phyloP scores from a whole-genome alignment of 2,113 vertebrate species.

The Glaucidium brasilianum region DNA sequence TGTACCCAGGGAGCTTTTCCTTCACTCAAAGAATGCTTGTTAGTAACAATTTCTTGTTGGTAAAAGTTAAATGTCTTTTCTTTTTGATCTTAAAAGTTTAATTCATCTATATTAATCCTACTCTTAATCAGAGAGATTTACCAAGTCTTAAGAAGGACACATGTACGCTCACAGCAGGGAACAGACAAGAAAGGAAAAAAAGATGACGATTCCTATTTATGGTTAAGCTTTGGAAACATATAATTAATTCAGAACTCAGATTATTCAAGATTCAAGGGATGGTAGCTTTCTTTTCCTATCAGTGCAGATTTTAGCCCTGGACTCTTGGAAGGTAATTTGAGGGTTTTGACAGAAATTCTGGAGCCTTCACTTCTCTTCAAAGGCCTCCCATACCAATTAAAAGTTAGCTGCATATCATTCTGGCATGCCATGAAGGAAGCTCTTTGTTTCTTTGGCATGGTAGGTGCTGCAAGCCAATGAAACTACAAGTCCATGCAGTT shows the following conservation, averaged over 20 bases:
- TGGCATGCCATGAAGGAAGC: background rate
- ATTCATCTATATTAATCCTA: conserved; percentile 54
- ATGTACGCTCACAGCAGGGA: conserved; percentile 19
- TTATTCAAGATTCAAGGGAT: conserved; percentile 24
- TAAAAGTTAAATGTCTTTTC: conserved; percentile 36
- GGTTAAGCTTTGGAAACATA: conserved; percentile 50
- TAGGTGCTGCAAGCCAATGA: background rate
- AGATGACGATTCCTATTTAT: background rate
- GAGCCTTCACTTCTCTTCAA: conserved; percentile 21
- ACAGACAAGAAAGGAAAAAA: background rate
- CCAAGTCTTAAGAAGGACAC: conserved; percentile 38
- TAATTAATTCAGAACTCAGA: conserved; percentile 52
- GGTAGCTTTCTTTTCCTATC: conserved; percentile 2
- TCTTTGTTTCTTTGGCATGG: background rate
- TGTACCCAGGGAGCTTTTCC: background rate
- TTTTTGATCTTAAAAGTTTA: conserved; percentile 56
- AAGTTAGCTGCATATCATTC: background rate
- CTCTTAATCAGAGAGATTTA: conserved; percentile 54
- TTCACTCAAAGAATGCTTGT: conserved; percentile 24
- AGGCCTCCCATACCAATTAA: background rate
- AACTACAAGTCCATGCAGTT: background rate
- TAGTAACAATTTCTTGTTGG: conserved; percentile 43
- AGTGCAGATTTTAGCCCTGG: conserved; percentile 1
- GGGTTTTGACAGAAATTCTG: conserved; percentile 13
- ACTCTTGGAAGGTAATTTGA: background rate